These are phyloP conservation scores for Myotis lucifugus DNA, from an alignment of 2,113 vertebrate genomes.

Conservation along the genomic window DNA sequence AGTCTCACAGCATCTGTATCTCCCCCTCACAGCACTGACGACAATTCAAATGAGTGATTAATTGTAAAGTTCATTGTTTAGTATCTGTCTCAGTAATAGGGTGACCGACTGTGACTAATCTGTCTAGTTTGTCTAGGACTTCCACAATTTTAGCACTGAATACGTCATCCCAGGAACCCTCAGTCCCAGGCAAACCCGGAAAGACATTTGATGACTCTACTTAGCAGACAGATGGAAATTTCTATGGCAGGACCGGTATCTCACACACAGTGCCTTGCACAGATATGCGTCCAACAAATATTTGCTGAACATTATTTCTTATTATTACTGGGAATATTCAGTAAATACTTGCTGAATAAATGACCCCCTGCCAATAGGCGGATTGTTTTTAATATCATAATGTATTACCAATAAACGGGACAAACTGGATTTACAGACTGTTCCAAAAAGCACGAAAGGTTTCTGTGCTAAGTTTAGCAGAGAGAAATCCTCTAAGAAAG, in stretches of 20 bases:
- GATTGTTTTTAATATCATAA: background rate
- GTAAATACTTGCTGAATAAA: background rate
- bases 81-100: background rate
- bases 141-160: background rate
- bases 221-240: background rate
- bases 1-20: rapidly evolving
- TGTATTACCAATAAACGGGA: background rate
- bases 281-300: background rate
- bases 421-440: background rate
- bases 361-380: background rate
- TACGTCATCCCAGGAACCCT: rapidly evolving
- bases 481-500: background rate
- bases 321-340: background rate
- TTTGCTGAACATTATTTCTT: background rate
- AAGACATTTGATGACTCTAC: background rate
- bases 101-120: background rate
- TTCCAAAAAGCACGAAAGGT: background rate
- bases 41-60: background rate
- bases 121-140: background rate
- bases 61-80: background rate
- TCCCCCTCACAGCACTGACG: background rate
- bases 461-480: background rate
- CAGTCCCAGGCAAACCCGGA: background rate
- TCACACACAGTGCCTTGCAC: rapidly evolving
- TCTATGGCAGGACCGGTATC: rapidly evolving